Evolutionary conservation across 2,888 invertebrate species (phyloP).

Genomic region (Willowsia nigromaculata): DNA sequence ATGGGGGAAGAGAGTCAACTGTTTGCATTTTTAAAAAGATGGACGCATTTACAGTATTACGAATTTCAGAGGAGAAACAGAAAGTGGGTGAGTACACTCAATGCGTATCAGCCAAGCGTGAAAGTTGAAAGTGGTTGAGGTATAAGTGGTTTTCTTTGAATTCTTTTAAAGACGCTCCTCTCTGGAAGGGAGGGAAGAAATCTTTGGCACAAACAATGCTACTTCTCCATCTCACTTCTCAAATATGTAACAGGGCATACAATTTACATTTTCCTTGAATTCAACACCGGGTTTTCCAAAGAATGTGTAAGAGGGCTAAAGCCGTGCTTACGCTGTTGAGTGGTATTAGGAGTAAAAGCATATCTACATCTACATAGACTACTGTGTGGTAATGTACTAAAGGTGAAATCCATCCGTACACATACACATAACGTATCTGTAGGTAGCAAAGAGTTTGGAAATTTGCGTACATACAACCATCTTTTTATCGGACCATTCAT

Average conservation of each 20-base stretch:
- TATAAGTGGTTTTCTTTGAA: constrained; percentile 49
- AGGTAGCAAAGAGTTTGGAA: too few species aligned
- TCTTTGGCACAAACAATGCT: not conserved
- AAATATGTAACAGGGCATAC: not conserved
- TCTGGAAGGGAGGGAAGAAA: not conserved
- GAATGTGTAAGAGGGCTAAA: not conserved
- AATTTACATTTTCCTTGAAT: constrained; percentile 19
- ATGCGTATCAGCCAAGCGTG: constrained; percentile 38
- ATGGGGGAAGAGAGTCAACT: not conserved
- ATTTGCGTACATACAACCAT: too few species aligned
- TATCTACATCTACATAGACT: not conserved
- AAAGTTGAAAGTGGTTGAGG: constrained; percentile 52
- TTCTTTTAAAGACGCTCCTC: not conserved
- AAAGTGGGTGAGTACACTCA: not conserved
- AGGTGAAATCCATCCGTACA: not conserved
- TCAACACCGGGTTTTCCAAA: not conserved
- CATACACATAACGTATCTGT: too few species aligned
- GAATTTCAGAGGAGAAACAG: not conserved
- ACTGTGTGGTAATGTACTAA: not conserved
- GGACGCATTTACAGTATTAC: constrained; percentile 1
- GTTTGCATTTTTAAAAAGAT: constrained; percentile 10
- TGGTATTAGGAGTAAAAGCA: not conserved
- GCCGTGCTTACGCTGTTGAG: not conserved
- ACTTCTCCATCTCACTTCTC: not conserved
- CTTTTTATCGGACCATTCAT: too few species aligned